Evolutionary conservation across 2,113 vertebrate genomes (phyloP).

Genomic region (Maccullochella peelii): DNA sequence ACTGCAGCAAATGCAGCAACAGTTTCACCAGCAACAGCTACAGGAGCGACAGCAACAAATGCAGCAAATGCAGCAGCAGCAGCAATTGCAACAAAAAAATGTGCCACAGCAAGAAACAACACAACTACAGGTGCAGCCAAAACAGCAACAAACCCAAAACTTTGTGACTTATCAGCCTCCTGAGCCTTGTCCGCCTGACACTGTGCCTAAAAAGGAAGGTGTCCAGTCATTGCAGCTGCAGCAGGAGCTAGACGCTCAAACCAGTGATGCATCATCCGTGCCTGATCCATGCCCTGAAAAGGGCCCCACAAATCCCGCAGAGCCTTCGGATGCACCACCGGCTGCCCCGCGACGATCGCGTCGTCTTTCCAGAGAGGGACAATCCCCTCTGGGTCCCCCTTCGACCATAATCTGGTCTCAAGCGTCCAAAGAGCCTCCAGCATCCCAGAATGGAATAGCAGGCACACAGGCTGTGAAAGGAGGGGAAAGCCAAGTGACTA

Average conservation of each 20-base stretch:
- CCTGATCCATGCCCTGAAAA: conserved; percentile 84
- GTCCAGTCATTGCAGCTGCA: conserved; percentile 68
- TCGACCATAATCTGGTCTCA: conserved; percentile 66
- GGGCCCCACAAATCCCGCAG: conserved; percentile 79
- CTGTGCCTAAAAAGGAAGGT: conserved; percentile 61
- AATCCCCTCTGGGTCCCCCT: conserved; percentile 79
- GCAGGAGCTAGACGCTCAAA: conserved; percentile 73
- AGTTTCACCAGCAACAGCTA: conserved; percentile 73
- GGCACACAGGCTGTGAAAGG: conserved; percentile 21
- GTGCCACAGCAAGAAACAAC: conserved; percentile 67
- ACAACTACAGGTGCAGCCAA: conserved; percentile 84
- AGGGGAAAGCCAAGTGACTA: conserved; percentile 80
- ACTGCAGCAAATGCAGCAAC: conserved; percentile 76
- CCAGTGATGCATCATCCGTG: conserved; percentile 75
- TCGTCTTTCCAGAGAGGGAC: conserved; percentile 94
- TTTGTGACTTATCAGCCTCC: conserved; percentile 58
- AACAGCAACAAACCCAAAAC: conserved; percentile 68
- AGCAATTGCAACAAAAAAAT: conserved; percentile 61
- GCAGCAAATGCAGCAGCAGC: conserved; percentile 72
- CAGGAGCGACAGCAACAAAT: conserved; percentile 65
- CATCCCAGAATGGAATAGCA: conserved; percentile 73
- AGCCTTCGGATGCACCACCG: conserved; percentile 77
- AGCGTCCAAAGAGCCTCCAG: conserved; percentile 65
- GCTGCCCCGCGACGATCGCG: conserved; percentile 91
- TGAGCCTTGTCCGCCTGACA: conserved; percentile 38